Base-by-base conservation (phyloP, 2,888 invertebrate genomes). In the Drymonia ruficornis region DNA sequence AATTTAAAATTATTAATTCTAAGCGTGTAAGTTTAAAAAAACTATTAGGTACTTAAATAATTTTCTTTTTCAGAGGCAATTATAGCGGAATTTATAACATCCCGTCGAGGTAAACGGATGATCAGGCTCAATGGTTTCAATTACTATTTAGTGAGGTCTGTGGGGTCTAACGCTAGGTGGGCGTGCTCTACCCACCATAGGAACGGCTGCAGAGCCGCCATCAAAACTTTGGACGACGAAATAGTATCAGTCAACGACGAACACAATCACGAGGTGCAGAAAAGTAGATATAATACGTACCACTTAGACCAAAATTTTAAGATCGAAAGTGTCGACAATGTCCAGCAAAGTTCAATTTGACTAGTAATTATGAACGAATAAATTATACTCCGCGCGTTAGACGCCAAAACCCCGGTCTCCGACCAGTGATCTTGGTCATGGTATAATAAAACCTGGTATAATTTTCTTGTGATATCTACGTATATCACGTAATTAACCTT, bases 121-220 rank as follows among this genome's bases (percentile, higher is more conserved):
- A 56, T 73, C 28, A 58, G 53, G 0, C 19, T 70, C 2, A 63
- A 61, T 8, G 67, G 67, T 1, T 62, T 59, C 13, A 67, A 64
- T 13, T 73, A 65, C 48, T 66, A 66, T 42, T 54, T 48, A 31
- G 55, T 57, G 2, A 57, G 64, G 1, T 47, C 45, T 0, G 31
- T 9, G 28, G 63, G 61, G 0, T 13, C 38, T 0, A 61, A 38
- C 15, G 56, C 63, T 11, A 65, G 80, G n/a, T 84, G 84, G 84
- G 70, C 69, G 1, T 85, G 84, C 57, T 82, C 85, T 1, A 83
- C 84, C 0, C 81, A 84, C 57, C 74, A 76, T 42, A 62, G 73
- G 28, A 65, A 55, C 3, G 81, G 84, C 0, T 85, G 85, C 59
- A 65, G 64, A 13, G 85, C 84, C 0, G 69, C 72, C 2, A 64